These are phyloP conservation scores for Argyresthia goedartella DNA, from an alignment of 2,888 invertebrate species.

Conservation along the genomic window DNA sequence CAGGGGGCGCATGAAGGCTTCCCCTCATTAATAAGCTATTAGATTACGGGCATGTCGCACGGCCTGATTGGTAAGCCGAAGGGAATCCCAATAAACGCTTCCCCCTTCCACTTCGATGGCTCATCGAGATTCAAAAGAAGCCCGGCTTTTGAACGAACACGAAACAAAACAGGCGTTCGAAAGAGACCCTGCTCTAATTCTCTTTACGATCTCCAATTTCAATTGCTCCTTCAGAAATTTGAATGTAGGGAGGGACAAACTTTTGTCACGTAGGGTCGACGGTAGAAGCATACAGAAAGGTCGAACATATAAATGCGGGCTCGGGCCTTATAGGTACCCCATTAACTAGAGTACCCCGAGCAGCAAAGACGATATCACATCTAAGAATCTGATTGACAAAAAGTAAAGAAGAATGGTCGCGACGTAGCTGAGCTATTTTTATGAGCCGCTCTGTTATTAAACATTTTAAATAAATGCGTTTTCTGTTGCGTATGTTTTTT, in stretches of 20 bases:
- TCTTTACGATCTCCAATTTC: constrained; percentile 71
- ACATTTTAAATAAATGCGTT: constrained; percentile 58
- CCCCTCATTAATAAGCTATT: constrained; percentile 71
- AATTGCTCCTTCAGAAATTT: constrained; percentile 71
- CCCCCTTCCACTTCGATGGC: constrained; percentile 66
- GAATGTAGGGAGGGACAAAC: constrained; percentile 69
- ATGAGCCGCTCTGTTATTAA: constrained; percentile 63
- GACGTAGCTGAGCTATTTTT: constrained; percentile 43
- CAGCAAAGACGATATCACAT: constrained; percentile 56
- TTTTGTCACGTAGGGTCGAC: constrained; percentile 67
- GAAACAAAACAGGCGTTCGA: constrained; percentile 64
- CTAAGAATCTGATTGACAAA: constrained; percentile 63
- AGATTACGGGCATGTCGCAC: constrained; percentile 61
- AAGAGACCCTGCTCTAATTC: constrained; percentile 69
- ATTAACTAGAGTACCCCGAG: constrained; percentile 64
- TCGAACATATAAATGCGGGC: constrained; percentile 61
- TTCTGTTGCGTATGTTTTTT: constrained; percentile 48
- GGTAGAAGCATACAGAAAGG: constrained; percentile 45
- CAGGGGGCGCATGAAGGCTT: constrained; percentile 56
- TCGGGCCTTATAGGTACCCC: constrained; percentile 57
- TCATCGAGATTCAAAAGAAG: constrained; percentile 69
- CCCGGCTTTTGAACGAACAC: constrained; percentile 55
- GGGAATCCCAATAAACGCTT: constrained; percentile 67
- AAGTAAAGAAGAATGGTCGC: constrained; percentile 41
- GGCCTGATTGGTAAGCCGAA: constrained; percentile 64